Evolutionary conservation across 2,113 vertebrate genomes (phyloP).

Genomic region (Apeltes quadracus): DNA sequence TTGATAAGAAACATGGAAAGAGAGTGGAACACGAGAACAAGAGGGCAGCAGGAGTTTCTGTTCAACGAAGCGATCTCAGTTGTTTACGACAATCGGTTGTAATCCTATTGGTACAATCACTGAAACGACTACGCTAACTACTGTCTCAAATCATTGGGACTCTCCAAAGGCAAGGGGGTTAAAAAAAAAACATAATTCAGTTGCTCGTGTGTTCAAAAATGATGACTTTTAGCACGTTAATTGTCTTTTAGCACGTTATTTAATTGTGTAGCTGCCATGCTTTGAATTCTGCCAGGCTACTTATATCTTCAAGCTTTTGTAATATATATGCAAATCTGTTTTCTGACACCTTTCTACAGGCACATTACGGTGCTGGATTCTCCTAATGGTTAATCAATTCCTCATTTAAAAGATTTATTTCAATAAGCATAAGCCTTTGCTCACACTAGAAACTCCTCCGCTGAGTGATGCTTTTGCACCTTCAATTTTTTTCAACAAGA

Average conservation of each 20-base stretch:
- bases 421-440: constrained; percentile 17
- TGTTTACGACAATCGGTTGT: neutral
- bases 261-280: constrained; percentile 43
- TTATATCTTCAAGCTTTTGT: constrained; percentile 53
- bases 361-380: constrained; percentile 60
- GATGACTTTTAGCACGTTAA: no score
- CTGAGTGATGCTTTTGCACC: constrained; percentile 37
- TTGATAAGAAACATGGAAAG: constrained; percentile 61
- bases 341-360: constrained; percentile 62
- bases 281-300: constrained; percentile 53
- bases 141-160: neutral
- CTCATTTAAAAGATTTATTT: constrained; percentile 54
- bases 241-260: constrained; percentile 53
- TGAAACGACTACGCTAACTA: neutral
- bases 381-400: constrained; percentile 62
- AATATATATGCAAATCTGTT: constrained; percentile 73
- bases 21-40: constrained; percentile 18
- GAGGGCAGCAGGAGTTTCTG: constrained; percentile 5
- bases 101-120: constrained; percentile 11
- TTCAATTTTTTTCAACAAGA: constrained; percentile 19
- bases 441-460: neutral
- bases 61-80: constrained; percentile 19
- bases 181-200: constrained; percentile 24
- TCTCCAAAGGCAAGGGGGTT: neutral
- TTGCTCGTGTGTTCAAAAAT: constrained; percentile 31